Conservation (phyloP, 2,888 invertebrate genomes). For the Athalia rosae region DNA sequence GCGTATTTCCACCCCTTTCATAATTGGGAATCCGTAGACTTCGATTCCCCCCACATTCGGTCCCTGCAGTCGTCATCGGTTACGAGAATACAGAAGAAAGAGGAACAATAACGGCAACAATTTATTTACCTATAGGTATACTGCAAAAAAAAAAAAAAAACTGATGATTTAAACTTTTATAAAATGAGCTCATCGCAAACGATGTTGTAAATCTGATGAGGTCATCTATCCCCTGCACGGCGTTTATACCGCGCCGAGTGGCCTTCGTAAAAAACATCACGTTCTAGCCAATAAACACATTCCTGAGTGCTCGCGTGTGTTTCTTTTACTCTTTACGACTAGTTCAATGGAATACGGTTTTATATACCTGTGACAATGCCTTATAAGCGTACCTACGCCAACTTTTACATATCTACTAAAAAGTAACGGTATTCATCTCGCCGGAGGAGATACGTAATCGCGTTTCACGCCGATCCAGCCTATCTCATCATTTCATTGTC, state of each 20-base stretch:
- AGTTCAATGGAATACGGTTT: not conserved
- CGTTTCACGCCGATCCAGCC: not conserved
- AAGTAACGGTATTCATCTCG: no score
- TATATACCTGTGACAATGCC: not conserved
- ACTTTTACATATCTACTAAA: no score
- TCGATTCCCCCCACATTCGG: not conserved
- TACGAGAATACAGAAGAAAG: not conserved
- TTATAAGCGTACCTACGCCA: no score
- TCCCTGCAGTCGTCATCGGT: not conserved
- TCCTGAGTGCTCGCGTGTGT: slow-evolving; percentile 12
- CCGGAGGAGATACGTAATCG: no score
- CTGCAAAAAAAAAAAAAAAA: not conserved
- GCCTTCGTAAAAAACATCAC: slow-evolving; percentile 24
- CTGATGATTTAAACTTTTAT: slow-evolving; percentile 32
- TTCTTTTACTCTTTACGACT: not conserved
- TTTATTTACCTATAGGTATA: not conserved
- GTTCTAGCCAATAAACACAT: slow-evolving; percentile 43
- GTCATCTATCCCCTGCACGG: not conserved
- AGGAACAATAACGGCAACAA: not conserved
- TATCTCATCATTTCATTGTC: not conserved
- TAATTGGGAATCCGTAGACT: not conserved
- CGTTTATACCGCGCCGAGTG: not conserved
- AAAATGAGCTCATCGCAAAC: slow-evolving; percentile 36
- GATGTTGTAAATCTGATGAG: slow-evolving; percentile 42
- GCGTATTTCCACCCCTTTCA: not conserved